Base-by-base conservation (phyloP, 2,113 vertebrate genomes). In the Lampris megalopsis region DNA sequence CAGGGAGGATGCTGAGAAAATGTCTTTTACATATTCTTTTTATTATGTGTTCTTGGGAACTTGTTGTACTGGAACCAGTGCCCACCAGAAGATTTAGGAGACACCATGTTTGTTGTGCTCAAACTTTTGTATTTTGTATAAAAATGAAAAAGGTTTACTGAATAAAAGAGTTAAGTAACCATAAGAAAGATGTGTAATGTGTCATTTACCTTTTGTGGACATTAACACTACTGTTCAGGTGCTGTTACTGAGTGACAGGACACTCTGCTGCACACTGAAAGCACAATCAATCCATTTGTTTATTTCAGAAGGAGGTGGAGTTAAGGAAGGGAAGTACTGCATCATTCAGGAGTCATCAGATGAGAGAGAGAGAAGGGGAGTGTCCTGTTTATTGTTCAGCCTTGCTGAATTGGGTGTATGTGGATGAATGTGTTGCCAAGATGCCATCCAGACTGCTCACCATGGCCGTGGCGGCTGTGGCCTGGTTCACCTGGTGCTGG, bases 401-500 rank as follows among this genome's bases (percentile, higher is more conserved):
- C 36, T 38, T 49, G 59, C 65, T 42, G 49, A 62, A 47, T n/a
- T 9, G 35, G 67, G 60, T 78, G 37, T 4, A 48, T 62, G 64
- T 79, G 71, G 73, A 61, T 62, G 68, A 69, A 48, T 80, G 80
- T 75, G 69, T 41, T 54, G 8, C 56, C 42, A 3, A 43, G 24
- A 61, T 41, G 11, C 71, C 43, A 48, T 60, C 43, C 59, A 62
- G 75, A 62, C 56, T 82, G 95, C 98, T 98, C 93, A 99, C 97
- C 97, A 99, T 99, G 95, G 98, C 97, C 68, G 97, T 97, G 5
- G 97, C 97, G 76, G 93, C 97, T 75, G 98, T 97, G 91, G 98
- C 97, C 93, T 99, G 97, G 95, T 98, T 99, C 95, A 99, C 97
- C 96, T 99, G 98, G 96, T 99, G 98, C 88, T 99, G 98, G 73